Evolutionary conservation across 2,113 vertebrate species (phyloP), one percentile per base, ranked within the genome.

Genomic region (Eidolon helvum): DNA sequence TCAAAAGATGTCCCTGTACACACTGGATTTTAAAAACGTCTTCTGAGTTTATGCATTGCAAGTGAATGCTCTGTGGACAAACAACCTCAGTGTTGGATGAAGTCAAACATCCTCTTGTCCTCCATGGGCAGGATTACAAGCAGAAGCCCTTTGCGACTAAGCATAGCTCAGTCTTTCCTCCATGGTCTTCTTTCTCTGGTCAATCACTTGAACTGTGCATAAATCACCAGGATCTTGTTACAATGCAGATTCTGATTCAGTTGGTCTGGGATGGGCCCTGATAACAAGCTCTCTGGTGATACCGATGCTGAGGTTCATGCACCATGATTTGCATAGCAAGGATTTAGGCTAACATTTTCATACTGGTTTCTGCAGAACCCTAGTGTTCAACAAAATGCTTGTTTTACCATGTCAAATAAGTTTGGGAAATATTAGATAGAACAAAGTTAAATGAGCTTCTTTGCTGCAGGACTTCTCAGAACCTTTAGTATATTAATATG

Each of bases 21-120:
- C 4, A 61, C 28, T 11, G 82, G 63, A 93, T 80, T 94, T 97
- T 87, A 90, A 95, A 97, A 98, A 96, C 68, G n/a, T 82, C 84
- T 79, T 26, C 50, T 48, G 83, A 80, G 16, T 89, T 87, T 87
- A n/a, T 59, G 55, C 11, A 38, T 24, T 61, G 22, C 0, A 4
- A n/a, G 26, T 24, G 61, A 53, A 19, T 40, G 45, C 45, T 50
- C 45, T 71, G 24, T 30, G 87, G 82, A 85, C 43, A 87, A 72
- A 12, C 1, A 43, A 50, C 11, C 22, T 19, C 38, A 50, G 0
- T 30, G 26, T 38, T 28, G 19, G 45, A 28, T 0, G 30, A 61
- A 38, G 50, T 35, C 50, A 40, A 33, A 19, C 1, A 87, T 53
- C 53, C 6, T 22, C 22, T 19, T 45, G 30, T 38, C 33, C 43